Base-by-base conservation (phyloP, 2,797 vertebrate genomes). In the Glossophaga mutica region DNA sequence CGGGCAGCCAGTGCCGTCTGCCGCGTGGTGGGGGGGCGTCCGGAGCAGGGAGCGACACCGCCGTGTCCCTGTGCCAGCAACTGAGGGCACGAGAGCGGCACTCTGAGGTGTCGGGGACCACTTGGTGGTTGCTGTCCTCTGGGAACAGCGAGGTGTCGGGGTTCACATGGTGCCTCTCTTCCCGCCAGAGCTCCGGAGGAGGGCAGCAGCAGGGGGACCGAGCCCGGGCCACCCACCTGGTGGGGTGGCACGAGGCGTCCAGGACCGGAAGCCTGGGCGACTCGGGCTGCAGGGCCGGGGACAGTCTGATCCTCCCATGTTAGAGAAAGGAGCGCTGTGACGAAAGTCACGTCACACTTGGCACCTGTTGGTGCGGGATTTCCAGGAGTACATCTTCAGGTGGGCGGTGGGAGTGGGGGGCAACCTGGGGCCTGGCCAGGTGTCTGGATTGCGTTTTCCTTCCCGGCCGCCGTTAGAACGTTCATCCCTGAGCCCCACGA, bases 111-210 rank as follows among this genome's bases (percentile, higher is more conserved):
- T 74, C 32, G 0, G 10, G 65, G 55, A 29, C 34, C 37, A 3
- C 7, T 0, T 3, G 65, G 48, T 21, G 12, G 34, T 3, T 1
- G 6, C 14, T 6, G 1, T 12, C 21, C 18, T 84, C 6, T 0
- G 3, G 37, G 18, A 9, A 9, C 16, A n/a, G 77, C 0, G 0
- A 15, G 55, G 39, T 5, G 8, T 34, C 1, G 0, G 87, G 74
- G 4, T 10, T n/a, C 29, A 37, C 19, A 1, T 0, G 26, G 32
- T 67, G 48, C 65, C 1, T 1, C 3, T 1, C 0, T 0, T 76
- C 50, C 37, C 6, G 0, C 42, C 32, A 21, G 57, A 52, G 42
- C 46, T 39, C 55, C 2, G 21, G 82, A 11, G 71, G 21, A 12
- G 21, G 6, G 44, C 39, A 39, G 48, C 37, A 57, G 48, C 37